Evolutionary conservation across 2,888 invertebrate species (phyloP), one percentile per base, ranked within the genome.

Genomic region (Morpho helenor): DNA sequence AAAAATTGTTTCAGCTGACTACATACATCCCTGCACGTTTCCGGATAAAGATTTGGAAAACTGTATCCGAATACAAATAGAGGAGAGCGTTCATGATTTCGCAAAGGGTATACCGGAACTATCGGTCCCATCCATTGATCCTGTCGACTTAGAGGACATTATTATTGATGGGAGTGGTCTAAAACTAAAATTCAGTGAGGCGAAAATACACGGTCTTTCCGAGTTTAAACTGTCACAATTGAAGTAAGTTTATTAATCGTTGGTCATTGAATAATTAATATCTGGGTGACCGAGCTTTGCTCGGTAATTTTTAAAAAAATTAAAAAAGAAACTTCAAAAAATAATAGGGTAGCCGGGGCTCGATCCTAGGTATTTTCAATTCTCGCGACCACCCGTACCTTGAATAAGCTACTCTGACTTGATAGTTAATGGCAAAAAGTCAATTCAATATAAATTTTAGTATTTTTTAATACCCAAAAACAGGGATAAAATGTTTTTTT

Each of bases 61-160:
- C 0, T 91, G 91, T 66, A 53, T 89, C 7, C 80, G 70, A 58
- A 65, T 75, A 51, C 83, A 87, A 62, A 87, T 89, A 22, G 67
- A 72, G 43, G 65, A 60, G 3, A 69, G 74, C 54, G 70, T 90
- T 0, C 79, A 80, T 0, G 49, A 69, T 22, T 89, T 91, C 67
- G 74, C 85, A 0, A 83, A 83, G 22, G 91, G 91, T 2, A 77
- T 89, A 10, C 80, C 82, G 0, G 80, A 86, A 64, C 60, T 86
- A 41, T 80, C 69, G 4, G 84, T 91, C 6, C 77, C 82, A 0
- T 81, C 89, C 0, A 72, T 78, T 54, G 91, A 91, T 48, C 91
- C 91, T 4, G 74, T 84, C 0, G 54, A 77, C 2, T 59, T 90
- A 59, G 77, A 83, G 3, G 81, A 90, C 64, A 84, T 90, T 45